Evolutionary conservation across 2,888 invertebrate species (phyloP), one percentile per base, ranked within the genome.

Genomic region (Epiblema foenella): DNA sequence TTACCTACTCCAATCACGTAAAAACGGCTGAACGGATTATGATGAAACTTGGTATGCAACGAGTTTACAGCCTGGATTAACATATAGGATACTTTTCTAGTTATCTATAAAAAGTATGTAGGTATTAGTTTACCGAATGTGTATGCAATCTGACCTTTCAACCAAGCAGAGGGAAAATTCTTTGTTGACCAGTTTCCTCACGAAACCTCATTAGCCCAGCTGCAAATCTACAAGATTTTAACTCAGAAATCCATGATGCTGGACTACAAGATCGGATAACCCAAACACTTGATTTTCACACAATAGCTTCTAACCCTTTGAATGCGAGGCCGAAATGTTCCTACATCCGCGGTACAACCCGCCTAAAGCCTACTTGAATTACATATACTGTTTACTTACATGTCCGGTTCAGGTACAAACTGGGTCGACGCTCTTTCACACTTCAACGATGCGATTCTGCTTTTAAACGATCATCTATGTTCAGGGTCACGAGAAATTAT

Each of bases 401-500:
- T 74, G 79, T 81, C 83, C 82, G 79, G 82, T 74, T 77, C 37
- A 60, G 72, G 42, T 33, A 42, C 56, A 58, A 77, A 85, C 81
- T 84, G 78, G 84, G 85, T 85, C 76, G 33, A 33, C 33, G 79
- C 82, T 82, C 78, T 83, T 83, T 81, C 81, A 77, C 75, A 33
- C 60, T 56, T 42, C 59, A 46, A 49, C 58, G 24, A 67, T 46
- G 65, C 39, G 49, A 66, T 42, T 56, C 11, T 42, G 12, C 62
- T 46, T 49, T 65, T 24, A 59, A 62, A 39, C 37, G 42, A 52
- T 58, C 29, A 24, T 29, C 56, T 46, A n/a, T 46, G 42, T 46
- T n/a, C n/a, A 46, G 42, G n/a, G 42, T 46, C n/a, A 46, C 42
- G 42, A 46, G 15, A n/a, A 15, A n/a, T 33, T 33, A 33, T 33